Evolutionary conservation across 2,113 vertebrate species (phyloP), one percentile per base, ranked within the genome.

Genomic region (Damaliscus lunatus): DNA sequence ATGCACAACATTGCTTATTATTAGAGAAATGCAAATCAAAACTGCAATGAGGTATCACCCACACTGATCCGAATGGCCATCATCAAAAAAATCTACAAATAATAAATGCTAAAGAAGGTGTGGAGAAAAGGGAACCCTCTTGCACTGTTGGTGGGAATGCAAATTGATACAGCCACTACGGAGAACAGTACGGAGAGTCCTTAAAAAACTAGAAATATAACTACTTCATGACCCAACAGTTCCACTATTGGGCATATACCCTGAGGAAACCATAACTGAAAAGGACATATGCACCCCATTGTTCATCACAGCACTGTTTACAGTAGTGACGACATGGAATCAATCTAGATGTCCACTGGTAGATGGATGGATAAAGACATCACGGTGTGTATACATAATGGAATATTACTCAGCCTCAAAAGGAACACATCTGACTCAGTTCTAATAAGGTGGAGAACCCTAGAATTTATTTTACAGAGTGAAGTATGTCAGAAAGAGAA

Each of bases 261-360:
- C 71, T 2, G 12, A 27, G 36, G 71, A 43, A 43, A 27, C 23
- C 12, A 7, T 43, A 27, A 77, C 0, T 43, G 71, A 77, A 43
- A 77, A 3, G 23, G 71, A 27, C 21, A 13, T 12, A 27, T 3
- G 36, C 15, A 27, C 23, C 21, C 36, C 36, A 2, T 7, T 43
- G 21, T 14, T 27, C 71, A 43, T 27, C 12, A 1, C 23, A 77
- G 23, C 23, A 1, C 36, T 77, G 1, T 25, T 14, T 43, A 43
- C 23, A 77, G 12, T 43, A 74, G 21, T 13, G 36, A 74, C 0
- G 3, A 25, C 36, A 74, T 0, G 5, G 21, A 19, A 43, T 23
- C 36, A 7, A 14, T 36, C 23, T 14, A 43, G 21, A 25, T 25
- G 12, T 43, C 36, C 12, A 43, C 12, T 4, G 40, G 12, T 12